phyloP scores from a whole-genome alignment of 2,797 vertebrate genomes.

The Hypotaenidia okinawae region DNA sequence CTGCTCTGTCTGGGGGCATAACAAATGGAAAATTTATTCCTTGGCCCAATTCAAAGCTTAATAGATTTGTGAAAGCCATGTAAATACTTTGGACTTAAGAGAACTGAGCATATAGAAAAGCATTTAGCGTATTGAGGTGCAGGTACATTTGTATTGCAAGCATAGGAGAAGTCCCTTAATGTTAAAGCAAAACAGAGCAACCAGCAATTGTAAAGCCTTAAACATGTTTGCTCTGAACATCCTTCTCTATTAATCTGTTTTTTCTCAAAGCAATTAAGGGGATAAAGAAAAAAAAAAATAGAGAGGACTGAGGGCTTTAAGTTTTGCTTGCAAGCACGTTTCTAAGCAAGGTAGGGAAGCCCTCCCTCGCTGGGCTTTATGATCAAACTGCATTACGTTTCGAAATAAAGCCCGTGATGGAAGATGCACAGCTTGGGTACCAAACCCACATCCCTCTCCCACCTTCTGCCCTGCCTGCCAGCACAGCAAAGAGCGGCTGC shows the following conservation, averaged over 20 bases:
- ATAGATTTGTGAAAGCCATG: neutral
- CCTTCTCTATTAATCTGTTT: neutral
- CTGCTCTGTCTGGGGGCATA: conserved; percentile 20
- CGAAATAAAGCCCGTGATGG: fast-evolving
- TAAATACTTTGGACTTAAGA: conserved; percentile 2
- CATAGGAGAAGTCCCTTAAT: neutral
- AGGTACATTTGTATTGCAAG: neutral
- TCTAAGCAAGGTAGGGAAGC: neutral
- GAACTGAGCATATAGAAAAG: neutral
- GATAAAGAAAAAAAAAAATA: neutral
- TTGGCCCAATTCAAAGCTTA: conserved; percentile 4
- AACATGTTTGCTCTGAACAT: neutral
- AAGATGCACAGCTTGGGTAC: neutral
- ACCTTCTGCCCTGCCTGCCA: neutral
- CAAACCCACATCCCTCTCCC: neutral
- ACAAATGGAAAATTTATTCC: conserved; percentile 47
- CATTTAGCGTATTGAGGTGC: neutral
- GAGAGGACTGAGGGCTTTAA: neutral
- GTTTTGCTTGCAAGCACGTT: neutral
- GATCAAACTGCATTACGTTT: fast-evolving
- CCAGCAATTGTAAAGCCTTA: neutral
- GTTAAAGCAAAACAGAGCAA: neutral
- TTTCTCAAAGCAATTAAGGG: neutral
- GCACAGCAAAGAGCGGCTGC: conserved; percentile 42
- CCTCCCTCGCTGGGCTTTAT: neutral